Evolutionary conservation across 1,140 invertebrate genomes (phyloP).

Genomic region (Mactra quadrangularis): DNA sequence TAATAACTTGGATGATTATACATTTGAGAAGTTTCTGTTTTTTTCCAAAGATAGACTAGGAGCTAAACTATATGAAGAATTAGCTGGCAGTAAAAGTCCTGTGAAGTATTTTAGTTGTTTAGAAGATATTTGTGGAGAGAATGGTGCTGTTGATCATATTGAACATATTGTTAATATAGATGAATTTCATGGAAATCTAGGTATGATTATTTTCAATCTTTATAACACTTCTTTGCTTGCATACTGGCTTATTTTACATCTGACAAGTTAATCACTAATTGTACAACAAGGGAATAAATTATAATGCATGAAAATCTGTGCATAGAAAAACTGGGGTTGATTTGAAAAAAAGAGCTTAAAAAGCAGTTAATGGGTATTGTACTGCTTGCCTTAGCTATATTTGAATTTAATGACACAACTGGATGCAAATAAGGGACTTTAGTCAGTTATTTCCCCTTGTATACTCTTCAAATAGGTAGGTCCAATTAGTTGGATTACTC

Average conservation of each 20-base stretch:
- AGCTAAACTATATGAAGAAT: not conserved
- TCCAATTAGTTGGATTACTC: too few relatives aligned
- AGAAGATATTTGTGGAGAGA: slow-evolving; percentile 3
- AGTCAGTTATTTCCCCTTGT: too few relatives aligned
- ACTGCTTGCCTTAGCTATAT: not conserved
- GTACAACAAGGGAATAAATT: not conserved
- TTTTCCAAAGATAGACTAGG: not conserved
- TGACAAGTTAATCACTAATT: not conserved
- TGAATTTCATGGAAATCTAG: not conserved
- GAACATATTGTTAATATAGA: not conserved
- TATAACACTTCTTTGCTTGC: too few relatives aligned
- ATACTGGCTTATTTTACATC: too few relatives aligned
- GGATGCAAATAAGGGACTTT: too few relatives aligned
- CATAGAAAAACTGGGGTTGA: not conserved
- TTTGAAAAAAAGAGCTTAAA: not conserved
- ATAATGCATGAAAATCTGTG: not conserved
- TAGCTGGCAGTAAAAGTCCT: not conserved
- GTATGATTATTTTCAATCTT: too few relatives aligned
- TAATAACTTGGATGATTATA: not conserved
- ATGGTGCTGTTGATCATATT: slow-evolving; percentile 18
- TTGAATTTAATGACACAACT: too few relatives aligned
- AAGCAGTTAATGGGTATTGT: not conserved
- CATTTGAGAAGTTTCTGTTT: not conserved
- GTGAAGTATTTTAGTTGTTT: not conserved
- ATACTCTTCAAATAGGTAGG: too few relatives aligned